A percentile compares a stretch with the other conserved stretches of the same genome.
Evolutionary conservation across 2,888 invertebrate genomes (phyloP).

Genomic region (Athetis lepigone): DNA sequence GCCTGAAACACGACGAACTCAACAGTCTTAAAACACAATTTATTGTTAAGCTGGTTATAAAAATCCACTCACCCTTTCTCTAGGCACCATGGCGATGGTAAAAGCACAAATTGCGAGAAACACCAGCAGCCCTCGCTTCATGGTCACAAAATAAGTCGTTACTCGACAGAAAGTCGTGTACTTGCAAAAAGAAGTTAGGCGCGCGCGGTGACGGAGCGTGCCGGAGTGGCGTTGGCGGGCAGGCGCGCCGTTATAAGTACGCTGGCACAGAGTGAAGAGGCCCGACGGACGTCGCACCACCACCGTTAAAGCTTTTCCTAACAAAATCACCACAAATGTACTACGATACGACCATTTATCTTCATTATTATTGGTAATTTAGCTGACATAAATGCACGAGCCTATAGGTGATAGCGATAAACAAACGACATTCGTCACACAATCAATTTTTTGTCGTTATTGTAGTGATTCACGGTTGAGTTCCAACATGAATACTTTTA

Average conservation of each 20-base stretch:
- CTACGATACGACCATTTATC: conserved; percentile 41
- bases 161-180: conserved; percentile 32
- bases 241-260: conserved; percentile 69
- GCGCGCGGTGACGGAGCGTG: conserved; percentile 69
- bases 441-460: conserved; percentile 48
- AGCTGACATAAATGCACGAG: conserved; percentile 57
- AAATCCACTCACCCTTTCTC: conserved; percentile 77
- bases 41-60: conserved; percentile 6
- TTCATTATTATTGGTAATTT: conserved; percentile 48
- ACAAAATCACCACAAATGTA: conserved; percentile 40
- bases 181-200: conserved; percentile 55
- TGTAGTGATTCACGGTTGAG: conserved; percentile 40
- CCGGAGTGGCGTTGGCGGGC: conserved; percentile 74
- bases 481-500: conserved; percentile 40
- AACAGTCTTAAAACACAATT: conserved; percentile 5
- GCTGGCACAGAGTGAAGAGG: conserved; percentile 60
- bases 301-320: conserved; percentile 49
- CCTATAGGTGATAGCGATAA: conserved; percentile 46
- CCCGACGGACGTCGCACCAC: conserved; percentile 51
- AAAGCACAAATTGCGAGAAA: conserved; percentile 72
- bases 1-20: conserved; percentile 18
- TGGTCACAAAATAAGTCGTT: conserved; percentile 61
- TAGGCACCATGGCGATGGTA: conserved; percentile 76
- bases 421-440: conserved; percentile 41
- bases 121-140: conserved; percentile 72